phyloP scores from a whole-genome alignment of 2,888 invertebrate species.

The Sphinx pinastri region DNA sequence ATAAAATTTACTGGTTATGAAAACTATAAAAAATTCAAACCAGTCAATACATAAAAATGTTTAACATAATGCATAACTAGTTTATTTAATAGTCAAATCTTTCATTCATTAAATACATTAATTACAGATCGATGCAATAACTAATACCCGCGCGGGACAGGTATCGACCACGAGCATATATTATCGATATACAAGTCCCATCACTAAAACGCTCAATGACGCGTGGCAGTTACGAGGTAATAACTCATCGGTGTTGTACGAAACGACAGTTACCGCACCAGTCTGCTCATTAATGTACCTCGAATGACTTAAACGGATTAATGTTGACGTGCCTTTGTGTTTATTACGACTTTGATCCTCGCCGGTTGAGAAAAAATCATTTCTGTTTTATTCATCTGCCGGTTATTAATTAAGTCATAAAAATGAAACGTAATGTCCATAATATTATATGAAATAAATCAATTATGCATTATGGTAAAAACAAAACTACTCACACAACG shows the following conservation, averaged over 20 bases:
- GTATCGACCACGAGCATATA: conserved; percentile 42
- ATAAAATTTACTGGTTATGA: not conserved
- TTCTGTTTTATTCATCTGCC: not conserved
- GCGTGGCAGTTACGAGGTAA: conserved; percentile 63
- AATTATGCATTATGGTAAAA: too few relatives aligned
- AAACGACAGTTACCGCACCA: conserved; percentile 67
- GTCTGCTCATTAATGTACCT: conserved; percentile 41
- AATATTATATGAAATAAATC: too few relatives aligned
- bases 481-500: too few relatives aligned
- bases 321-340: conserved; percentile 34
- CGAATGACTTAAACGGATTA: conserved; percentile 38
- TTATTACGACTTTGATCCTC: conserved; percentile 41
- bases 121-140: conserved; percentile 17
- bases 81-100: not conserved
- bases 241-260: conserved; percentile 68
- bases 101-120: conserved; percentile 6
- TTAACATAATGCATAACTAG: not conserved
- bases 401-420: not conserved
- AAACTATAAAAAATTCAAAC: not conserved
- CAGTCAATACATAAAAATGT: not conserved
- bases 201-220: conserved; percentile 52
- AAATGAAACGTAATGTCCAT: not conserved
- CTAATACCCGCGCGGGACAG: conserved; percentile 15
- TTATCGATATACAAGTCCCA: conserved; percentile 35
- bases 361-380: conserved; percentile 33